Conservation (phyloP, 1,140 invertebrate species). For the Solen grandis region DNA sequence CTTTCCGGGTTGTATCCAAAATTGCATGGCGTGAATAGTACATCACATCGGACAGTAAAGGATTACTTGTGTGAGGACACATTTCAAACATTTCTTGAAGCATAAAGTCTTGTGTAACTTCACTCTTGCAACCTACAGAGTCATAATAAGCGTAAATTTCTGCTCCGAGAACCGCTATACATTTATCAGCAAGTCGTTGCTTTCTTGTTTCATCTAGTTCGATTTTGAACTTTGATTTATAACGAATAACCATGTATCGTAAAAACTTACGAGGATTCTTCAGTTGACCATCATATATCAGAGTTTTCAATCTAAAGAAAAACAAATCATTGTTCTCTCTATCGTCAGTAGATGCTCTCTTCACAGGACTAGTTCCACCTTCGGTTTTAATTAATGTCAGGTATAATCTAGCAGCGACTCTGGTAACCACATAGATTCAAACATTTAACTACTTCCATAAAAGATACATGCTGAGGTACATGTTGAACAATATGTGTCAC, state of each 20-base stretch:
- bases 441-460: no score
- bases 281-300: constrained; percentile 56
- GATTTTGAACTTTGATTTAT: neutral
- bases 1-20: constrained; percentile 35
- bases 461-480: no score
- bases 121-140: no score
- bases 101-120: constrained; percentile 45
- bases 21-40: constrained; percentile 54
- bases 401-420: no score
- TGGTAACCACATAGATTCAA: no score
- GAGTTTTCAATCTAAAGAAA: constrained; percentile 56
- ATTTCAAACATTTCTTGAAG: constrained; percentile 53
- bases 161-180: constrained; percentile 52
- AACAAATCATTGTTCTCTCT: no score
- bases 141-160: constrained; percentile 57
- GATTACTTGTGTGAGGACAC: constrained; percentile 23
- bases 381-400: no score
- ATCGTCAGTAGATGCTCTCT: no score
- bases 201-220: constrained; percentile 17
- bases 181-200: constrained; percentile 52
- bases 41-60: constrained; percentile 47
- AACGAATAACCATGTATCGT: constrained; percentile 24
- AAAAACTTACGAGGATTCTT: constrained; percentile 35
- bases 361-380: no score
- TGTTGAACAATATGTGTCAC: no score